Conservation (phyloP, 2,797 vertebrate genomes). For the Nannoperca obscura region DNA sequence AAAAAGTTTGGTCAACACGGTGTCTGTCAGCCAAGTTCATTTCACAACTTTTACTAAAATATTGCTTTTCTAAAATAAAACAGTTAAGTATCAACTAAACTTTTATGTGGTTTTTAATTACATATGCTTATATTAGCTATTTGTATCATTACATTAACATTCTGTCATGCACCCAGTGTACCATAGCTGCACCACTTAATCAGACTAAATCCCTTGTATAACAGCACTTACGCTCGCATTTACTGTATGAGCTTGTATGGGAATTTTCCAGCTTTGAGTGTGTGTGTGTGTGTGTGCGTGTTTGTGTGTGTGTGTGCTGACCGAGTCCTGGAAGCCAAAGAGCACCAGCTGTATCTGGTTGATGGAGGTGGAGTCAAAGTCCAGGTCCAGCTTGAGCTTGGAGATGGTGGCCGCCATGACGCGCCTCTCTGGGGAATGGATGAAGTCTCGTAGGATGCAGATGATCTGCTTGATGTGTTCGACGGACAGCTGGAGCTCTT, state of each 20-base stretch:
- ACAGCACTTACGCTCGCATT: not conserved
- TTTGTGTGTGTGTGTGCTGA: constrained; percentile 70
- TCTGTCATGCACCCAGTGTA: no score
- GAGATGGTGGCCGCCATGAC: constrained; percentile 96
- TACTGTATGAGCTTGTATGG: not conserved
- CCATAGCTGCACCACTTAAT: not conserved
- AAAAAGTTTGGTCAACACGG: not conserved
- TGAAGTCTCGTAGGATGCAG: constrained; percentile 95
- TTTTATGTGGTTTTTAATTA: not conserved
- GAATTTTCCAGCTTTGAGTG: not conserved
- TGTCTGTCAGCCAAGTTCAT: not conserved
- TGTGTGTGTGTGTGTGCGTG: not conserved
- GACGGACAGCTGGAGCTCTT: constrained; percentile 91
- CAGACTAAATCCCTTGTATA: not conserved
- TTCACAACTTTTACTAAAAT: not conserved
- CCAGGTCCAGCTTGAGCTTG: constrained; percentile 93
- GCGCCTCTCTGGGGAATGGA: constrained; percentile 92
- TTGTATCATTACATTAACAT: not conserved
- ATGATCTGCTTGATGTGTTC: constrained; percentile 96
- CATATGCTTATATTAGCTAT: not conserved
- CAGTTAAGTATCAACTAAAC: not conserved
- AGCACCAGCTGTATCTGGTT: constrained; percentile 95
- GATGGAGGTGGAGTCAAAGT: constrained; percentile 95
- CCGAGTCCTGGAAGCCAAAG: constrained; percentile 96
- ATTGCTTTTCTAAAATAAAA: not conserved